Conservation (phyloP, 2,113 vertebrate genomes). For the Aviceda subcristata region DNA sequence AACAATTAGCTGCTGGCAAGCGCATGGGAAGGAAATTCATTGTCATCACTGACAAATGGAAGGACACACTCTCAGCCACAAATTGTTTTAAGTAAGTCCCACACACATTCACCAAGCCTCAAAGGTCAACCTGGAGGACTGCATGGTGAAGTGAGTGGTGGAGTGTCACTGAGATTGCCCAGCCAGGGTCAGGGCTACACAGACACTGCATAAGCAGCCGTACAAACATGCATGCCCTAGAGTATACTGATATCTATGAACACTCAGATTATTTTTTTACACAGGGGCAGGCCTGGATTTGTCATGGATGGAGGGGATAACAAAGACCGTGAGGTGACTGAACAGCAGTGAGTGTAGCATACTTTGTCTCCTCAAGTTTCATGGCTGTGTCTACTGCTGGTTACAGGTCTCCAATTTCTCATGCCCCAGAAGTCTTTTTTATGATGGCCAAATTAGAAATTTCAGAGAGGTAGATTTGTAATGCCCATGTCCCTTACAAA, state of each 20-base stretch:
- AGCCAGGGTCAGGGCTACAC: not conserved
- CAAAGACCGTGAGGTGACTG: not conserved
- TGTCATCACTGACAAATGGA: not conserved
- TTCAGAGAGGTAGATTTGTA: not conserved
- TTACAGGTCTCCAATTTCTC: not conserved
- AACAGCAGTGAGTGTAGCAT: not conserved
- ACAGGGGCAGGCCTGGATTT: not conserved
- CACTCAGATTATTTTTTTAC: not conserved
- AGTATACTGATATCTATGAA: not conserved
- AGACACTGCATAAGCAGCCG: not conserved
- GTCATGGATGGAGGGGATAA: not conserved
- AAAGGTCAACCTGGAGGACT: not conserved
- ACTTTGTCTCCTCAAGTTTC: not conserved
- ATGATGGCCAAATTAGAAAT: not conserved
- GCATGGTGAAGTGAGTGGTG: not conserved
- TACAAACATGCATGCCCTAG: not conserved
- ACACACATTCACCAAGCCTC: not conserved
- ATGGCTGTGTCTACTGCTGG: not conserved
- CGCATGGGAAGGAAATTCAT: not conserved
- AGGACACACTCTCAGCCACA: not conserved
- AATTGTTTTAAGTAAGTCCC: not conserved
- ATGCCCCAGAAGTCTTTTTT: not conserved
- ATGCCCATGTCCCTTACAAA: not conserved
- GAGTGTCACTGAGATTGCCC: not conserved
- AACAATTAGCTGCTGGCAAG: not conserved